A percentile compares a stretch with the other conserved stretches of the same genome.
phyloP scores from a whole-genome alignment of 2,888 invertebrate genomes.

The Agapostemon virescens region DNA sequence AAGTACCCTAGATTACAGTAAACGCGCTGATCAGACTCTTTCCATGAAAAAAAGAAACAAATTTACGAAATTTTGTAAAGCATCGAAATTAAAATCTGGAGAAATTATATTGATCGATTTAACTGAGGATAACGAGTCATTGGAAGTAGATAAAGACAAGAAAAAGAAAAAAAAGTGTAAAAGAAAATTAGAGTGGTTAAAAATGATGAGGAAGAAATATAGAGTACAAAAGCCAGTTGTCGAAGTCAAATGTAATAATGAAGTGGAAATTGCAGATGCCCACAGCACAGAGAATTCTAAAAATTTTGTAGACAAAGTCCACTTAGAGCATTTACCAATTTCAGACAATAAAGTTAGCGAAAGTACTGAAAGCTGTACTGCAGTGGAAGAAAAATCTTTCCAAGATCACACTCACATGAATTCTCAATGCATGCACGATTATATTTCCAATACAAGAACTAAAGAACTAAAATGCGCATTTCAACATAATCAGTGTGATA shows the following conservation, averaged over 20 bases:
- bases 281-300: constrained; percentile 65
- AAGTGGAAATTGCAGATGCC: constrained; percentile 63
- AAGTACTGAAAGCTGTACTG: constrained; percentile 52
- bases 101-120: constrained; percentile 71
- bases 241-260: constrained; percentile 29
- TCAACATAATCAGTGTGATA: constrained; percentile 35
- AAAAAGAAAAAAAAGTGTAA: constrained; percentile 55
- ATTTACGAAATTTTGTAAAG: constrained; percentile 38
- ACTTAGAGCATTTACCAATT: constrained; percentile 50
- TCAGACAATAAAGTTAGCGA: constrained; percentile 63
- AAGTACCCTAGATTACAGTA: constrained; percentile 18
- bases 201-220: constrained; percentile 55
- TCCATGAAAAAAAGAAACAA: constrained; percentile 30
- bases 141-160: constrained; percentile 14
- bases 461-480: constrained; percentile 38
- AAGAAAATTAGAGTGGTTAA: constrained; percentile 64
- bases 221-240: constrained; percentile 42
- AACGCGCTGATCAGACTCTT: constrained; percentile 26
- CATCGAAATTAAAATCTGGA: constrained; percentile 59
- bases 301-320: constrained; percentile 23
- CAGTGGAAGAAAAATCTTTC: constrained; percentile 23
- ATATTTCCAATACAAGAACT: constrained; percentile 31
- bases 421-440: constrained; percentile 21
- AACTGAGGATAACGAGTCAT: constrained; percentile 62
- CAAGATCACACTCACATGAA: constrained; percentile 43